Conservation (phyloP, 1,140 invertebrate species). For the Druon quercuslanigerum region DNA sequence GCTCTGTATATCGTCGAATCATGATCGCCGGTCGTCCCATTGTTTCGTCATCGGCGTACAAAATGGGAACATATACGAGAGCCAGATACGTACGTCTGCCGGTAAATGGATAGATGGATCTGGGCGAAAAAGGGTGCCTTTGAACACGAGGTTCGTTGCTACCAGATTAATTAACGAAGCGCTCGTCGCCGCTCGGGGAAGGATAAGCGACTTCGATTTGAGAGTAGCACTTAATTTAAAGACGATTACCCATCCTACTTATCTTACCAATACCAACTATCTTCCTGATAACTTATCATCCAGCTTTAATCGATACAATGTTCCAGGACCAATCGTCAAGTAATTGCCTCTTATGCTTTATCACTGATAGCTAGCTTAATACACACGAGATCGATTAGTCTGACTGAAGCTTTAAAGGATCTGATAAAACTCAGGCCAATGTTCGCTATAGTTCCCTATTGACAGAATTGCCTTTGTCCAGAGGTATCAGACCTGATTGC, state of each 20-base stretch:
- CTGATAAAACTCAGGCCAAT: neutral
- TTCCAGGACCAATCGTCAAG: neutral
- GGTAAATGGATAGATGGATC: constrained; percentile 68
- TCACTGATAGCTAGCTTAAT: constrained; percentile 3
- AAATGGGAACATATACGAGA: constrained; percentile 34
- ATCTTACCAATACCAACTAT: neutral
- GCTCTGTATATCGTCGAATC: constrained; percentile 16
- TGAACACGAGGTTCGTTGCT: constrained; percentile 65
- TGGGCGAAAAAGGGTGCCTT: constrained; percentile 67
- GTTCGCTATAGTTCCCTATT: neutral
- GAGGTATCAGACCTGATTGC: neutral
- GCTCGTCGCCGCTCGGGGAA: constrained; percentile 63
- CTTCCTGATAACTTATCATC: neutral
- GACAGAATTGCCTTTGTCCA: neutral
- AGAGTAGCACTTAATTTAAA: constrained; percentile 49
- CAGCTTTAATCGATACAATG: neutral
- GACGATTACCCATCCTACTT: constrained; percentile 42
- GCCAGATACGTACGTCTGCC: constrained; percentile 42
- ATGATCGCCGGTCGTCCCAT: constrained; percentile 41
- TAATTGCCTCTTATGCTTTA: neutral
- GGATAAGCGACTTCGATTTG: constrained; percentile 64
- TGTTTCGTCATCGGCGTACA: constrained; percentile 40
- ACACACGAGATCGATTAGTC: neutral
- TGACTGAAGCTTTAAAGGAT: neutral
- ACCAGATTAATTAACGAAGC: constrained; percentile 74